Conservation (phyloP, 2,797 vertebrate species). For the Poeciliopsis infans region DNA sequence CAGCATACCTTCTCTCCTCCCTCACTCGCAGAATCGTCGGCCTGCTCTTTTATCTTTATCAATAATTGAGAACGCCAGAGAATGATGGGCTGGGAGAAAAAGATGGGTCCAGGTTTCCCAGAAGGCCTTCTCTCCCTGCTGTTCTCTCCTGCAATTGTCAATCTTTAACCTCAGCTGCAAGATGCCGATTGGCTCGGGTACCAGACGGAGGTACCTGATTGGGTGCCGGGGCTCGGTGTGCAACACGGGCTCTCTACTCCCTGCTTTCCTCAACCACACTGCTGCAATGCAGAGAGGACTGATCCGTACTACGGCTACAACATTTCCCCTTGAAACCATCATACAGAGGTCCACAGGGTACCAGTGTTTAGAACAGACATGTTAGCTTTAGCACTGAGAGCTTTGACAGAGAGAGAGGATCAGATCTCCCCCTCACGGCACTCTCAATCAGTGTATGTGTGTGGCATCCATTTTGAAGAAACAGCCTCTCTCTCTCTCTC, state of each 20-base stretch:
- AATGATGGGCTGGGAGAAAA: conserved; percentile 80
- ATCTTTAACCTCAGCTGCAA: conserved; percentile 93
- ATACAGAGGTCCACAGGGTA: conserved; percentile 18
- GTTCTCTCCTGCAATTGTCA: conserved; percentile 90
- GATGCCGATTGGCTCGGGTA: conserved; percentile 87
- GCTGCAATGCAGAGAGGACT: conserved; percentile 97
- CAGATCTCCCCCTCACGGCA: conserved; percentile 60
- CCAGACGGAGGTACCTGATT: conserved; percentile 84
- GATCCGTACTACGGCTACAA: conserved; percentile 62
- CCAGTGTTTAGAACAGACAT: conserved; percentile 46
- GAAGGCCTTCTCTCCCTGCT: conserved; percentile 90
- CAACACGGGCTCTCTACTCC: conserved; percentile 86
- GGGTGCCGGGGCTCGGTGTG: conserved; percentile 81
- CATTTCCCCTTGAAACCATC: conserved; percentile 55
- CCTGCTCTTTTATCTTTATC: conserved; percentile 78
- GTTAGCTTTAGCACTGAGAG: conserved; percentile 43
- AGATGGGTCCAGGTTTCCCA: conserved; percentile 96
- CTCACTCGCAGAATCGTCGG: conserved; percentile 85
- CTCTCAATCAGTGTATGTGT: conserved; percentile 62
- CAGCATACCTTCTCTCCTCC: conserved; percentile 85
- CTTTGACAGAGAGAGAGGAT: conserved; percentile 56
- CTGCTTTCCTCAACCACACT: conserved; percentile 88
- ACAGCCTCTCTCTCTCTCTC: conserved; percentile 36
- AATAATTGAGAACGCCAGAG: conserved; percentile 83
- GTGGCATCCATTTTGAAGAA: conserved; percentile 80